phyloP scores from a whole-genome alignment of 2,888 invertebrate species.

The Idaea biselata region DNA sequence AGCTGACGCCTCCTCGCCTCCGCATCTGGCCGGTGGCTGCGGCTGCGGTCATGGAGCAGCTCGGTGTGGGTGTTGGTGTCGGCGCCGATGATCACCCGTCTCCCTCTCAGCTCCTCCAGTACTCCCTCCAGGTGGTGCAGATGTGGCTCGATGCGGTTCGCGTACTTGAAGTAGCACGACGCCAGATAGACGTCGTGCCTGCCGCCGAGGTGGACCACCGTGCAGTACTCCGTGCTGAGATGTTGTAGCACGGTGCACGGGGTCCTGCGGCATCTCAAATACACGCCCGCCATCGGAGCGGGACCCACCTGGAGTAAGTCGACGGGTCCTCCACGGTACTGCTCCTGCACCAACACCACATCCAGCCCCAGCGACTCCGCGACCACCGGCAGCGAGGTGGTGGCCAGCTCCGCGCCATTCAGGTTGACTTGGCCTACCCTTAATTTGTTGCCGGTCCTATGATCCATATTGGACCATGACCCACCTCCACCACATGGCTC shows the following conservation, averaged over 20 bases:
- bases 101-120: neutral
- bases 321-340: too few relatives aligned
- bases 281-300: too few relatives aligned
- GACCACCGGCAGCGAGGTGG: conserved; percentile 23
- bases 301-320: too few relatives aligned
- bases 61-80: neutral
- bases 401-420: conserved; percentile 22
- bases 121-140: conserved; percentile 9
- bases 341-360: conserved; percentile 32
- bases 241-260: conserved; percentile 25
- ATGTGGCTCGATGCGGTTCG: conserved; percentile 6
- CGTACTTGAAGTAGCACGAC: conserved; percentile 23
- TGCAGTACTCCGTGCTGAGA: conserved; percentile 19
- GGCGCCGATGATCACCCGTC: neutral
- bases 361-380: conserved; percentile 20
- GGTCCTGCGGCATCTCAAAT: too few relatives aligned
- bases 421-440: conserved; percentile 31
- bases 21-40: neutral
- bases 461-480: conserved; percentile 18
- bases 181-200: conserved; percentile 3
- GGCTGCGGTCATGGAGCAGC: neutral
- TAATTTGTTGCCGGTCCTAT: accelerated
- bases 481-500: too few relatives aligned
- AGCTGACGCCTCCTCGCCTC: conserved; percentile 4
- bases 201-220: conserved; percentile 7